Evolutionary conservation across 2,888 invertebrate genomes (phyloP).

Genomic region (Eumacrocentrus americanus): DNA sequence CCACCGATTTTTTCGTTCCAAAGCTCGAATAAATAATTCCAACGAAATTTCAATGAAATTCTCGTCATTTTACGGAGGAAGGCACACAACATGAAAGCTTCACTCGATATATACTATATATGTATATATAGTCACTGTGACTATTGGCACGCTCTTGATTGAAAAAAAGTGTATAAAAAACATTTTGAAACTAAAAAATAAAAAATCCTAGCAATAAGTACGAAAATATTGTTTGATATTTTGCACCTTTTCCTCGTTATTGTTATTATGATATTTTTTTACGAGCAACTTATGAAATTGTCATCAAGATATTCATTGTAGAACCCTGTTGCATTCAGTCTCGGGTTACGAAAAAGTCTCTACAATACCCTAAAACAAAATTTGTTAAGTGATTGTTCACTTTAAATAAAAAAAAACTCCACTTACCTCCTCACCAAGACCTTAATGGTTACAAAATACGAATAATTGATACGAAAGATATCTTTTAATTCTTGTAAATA

Average conservation of each 20-base stretch:
- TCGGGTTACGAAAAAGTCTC: constrained; percentile 7
- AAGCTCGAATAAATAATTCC: not conserved
- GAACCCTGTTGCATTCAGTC: constrained; percentile 24
- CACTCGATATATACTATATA: not conserved
- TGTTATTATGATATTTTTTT: constrained; percentile 11
- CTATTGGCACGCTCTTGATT: constrained; percentile 4
- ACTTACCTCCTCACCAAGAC: too few relatives aligned
- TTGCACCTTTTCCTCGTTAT: constrained; percentile 8
- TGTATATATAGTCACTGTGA: not conserved
- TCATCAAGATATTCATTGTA: not conserved
- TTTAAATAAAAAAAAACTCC: not conserved
- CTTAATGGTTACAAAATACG: too few relatives aligned
- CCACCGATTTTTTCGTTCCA: not conserved
- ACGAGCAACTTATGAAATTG: not conserved
- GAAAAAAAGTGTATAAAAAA: not conserved
- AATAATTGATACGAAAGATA: too few relatives aligned
- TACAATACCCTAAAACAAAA: not conserved
- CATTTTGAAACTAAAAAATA: not conserved
- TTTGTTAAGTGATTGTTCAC: too few relatives aligned
- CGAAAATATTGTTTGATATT: constrained; percentile 16
- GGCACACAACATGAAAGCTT: not conserved
- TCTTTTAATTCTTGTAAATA: too few relatives aligned
- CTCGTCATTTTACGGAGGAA: not conserved
- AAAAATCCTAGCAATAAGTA: constrained; percentile 15
- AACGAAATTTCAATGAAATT: not conserved